A percentile compares a stretch with the other conserved stretches of the same genome.
Conservation (phyloP, 2,113 vertebrate genomes). For the Phalacrocorax aristotelis region DNA sequence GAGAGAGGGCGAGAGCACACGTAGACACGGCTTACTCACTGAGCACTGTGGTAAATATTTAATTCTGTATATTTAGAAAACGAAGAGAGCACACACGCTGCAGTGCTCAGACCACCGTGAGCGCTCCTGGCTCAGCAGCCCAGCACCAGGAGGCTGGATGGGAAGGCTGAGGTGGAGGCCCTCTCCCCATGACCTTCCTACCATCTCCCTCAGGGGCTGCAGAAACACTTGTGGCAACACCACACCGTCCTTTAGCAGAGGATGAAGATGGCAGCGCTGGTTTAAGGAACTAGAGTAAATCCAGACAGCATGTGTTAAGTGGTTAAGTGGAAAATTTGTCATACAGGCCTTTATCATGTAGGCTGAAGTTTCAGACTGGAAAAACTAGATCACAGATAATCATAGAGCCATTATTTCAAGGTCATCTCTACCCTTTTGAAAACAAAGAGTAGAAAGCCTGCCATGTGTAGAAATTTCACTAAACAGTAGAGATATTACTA, state of each 20-base stretch:
- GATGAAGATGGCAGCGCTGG: background rate
- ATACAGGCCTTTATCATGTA: background rate
- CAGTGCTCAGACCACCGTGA: background rate
- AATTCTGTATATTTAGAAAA: background rate
- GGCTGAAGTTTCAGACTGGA: background rate
- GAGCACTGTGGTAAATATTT: background rate
- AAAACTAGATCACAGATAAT: background rate
- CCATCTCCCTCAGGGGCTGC: background rate
- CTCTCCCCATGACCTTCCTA: background rate
- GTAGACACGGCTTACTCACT: background rate
- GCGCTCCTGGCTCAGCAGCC: background rate
- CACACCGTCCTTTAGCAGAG: accelerated
- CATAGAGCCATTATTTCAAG: background rate
- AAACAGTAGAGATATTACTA: background rate
- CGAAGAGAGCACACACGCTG: background rate
- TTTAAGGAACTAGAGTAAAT: background rate
- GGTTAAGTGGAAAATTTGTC: background rate
- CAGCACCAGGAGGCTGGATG: background rate
- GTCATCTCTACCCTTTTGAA: background rate
- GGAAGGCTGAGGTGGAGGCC: background rate
- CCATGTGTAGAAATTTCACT: background rate
- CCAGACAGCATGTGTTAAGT: background rate
- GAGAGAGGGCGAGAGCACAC: background rate
- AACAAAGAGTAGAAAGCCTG: background rate
- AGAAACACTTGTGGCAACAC: background rate